Base-by-base conservation (phyloP, 1,140 invertebrate genomes). In the Lepidurus packardi region DNA sequence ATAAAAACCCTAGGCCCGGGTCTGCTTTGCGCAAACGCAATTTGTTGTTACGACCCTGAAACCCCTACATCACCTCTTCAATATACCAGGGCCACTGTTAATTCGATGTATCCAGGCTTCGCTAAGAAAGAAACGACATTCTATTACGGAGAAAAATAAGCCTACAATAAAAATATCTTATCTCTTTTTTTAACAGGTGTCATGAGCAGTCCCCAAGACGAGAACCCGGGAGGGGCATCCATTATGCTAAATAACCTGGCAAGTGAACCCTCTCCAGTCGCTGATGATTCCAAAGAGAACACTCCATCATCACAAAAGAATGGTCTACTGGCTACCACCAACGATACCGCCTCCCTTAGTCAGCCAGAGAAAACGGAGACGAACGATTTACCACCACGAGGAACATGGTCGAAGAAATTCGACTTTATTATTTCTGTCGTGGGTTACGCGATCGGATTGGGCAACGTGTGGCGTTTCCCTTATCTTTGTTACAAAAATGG, bases 351-450 rank as follows among this genome's bases (percentile, higher is more conserved):
- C 9, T 16, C 53, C 16, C 9, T 65, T 13, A 65, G 13, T 21
- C 1, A 13, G 53, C 53, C 16, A 65, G 53, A 65, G 1, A 65
- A 65, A 65, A 7, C 53, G 8, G 53, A 65, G 13, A 1, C 53
- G 1, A 16, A 3, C 24, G 44, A 80, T 74, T n/a, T 80, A 43
- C 79, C 79, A 3, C 77, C 74, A 16, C 43, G 87, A 25, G 87
- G 87, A 1, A 86, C 87, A 80, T 88, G 88, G 88, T 82, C 83
- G 0, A 85, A 83, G 34, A 85, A 87, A 75, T 83, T 87, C 43
- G 88, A 88, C 80, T 88, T 88, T 82, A 79, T 88, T 25, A 81
- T 88, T 1, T 87, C 87, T 7, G 83, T 85, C 78, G 81, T 88
- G 11, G 86, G 87, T 13, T 88, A 87, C 78, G 86, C 87, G 34